Conservation (phyloP, 2,113 vertebrate species). For the Raja brachyura region DNA sequence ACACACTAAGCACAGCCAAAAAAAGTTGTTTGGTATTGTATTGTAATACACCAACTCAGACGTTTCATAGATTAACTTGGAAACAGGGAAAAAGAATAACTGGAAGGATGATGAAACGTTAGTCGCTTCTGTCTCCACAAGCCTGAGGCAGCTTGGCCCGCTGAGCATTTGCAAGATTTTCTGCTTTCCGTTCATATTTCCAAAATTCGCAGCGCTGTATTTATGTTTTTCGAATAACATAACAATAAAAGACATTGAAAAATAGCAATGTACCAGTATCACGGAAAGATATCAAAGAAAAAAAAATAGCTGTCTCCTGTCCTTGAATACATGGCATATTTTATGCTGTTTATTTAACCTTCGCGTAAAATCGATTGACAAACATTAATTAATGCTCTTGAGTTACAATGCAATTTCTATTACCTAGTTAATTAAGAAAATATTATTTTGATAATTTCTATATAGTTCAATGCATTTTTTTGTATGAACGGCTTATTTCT, state of each 20-base stretch:
- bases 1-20: not conserved
- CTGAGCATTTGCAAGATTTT: too few relatives aligned
- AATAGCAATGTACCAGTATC: too few relatives aligned
- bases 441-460: not conserved
- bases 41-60: not conserved
- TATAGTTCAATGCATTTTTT: not conserved
- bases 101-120: too few relatives aligned
- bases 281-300: not conserved
- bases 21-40: not conserved
- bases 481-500: not conserved
- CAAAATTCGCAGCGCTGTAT: too few relatives aligned
- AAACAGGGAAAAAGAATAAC: too few relatives aligned
- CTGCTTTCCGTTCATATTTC: too few relatives aligned
- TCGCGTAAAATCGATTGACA: not conserved
- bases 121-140: too few relatives aligned
- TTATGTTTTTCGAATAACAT: too few relatives aligned
- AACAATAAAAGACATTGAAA: too few relatives aligned
- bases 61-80: too few relatives aligned
- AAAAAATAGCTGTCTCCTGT: not conserved
- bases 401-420: not conserved
- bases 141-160: too few relatives aligned
- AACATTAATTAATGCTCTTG: not conserved
- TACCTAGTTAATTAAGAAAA: not conserved
- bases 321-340: not conserved
- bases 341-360: not conserved